A percentile compares a stretch with the other conserved stretches of the same genome.
Conservation (phyloP, 2,113 vertebrate genomes). For the Probosciger aterrimus region DNA sequence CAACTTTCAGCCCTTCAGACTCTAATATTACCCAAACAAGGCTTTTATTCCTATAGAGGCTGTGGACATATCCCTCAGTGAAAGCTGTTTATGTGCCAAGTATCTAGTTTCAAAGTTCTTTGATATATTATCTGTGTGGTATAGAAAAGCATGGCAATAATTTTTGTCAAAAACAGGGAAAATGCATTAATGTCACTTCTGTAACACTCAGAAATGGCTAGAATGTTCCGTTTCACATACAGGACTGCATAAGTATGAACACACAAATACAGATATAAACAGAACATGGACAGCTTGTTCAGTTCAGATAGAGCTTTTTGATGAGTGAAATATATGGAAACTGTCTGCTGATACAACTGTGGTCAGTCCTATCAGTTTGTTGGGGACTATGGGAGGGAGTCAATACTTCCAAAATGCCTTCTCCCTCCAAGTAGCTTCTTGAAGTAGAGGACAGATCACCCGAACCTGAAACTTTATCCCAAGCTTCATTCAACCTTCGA, state of each 20-base stretch:
- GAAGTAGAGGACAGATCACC: not conserved
- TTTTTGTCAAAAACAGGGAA: not conserved
- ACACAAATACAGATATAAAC: not conserved
- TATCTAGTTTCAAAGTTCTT: not conserved
- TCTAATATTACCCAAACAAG: not conserved
- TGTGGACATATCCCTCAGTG: not conserved
- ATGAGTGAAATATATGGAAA: not conserved
- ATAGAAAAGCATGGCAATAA: not conserved
- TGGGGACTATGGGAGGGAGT: not conserved
- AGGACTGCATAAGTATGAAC: not conserved
- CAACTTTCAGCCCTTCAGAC: not conserved
- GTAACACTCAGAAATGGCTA: not conserved
- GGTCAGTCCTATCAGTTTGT: not conserved
- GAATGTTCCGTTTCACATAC: conserved; percentile 29
- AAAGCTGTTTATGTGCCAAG: not conserved
- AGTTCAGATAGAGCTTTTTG: not conserved
- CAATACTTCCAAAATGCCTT: not conserved
- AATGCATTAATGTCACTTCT: not conserved
- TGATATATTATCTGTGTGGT: not conserved
- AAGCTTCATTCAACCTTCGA: not conserved
- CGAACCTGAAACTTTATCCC: not conserved
- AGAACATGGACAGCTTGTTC: not conserved
- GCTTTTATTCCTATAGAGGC: not conserved
- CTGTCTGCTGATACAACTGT: not conserved
- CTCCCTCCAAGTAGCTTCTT: not conserved